Base-by-base conservation (phyloP, 2,888 invertebrate genomes). In the Microdon myrmicae region DNA sequence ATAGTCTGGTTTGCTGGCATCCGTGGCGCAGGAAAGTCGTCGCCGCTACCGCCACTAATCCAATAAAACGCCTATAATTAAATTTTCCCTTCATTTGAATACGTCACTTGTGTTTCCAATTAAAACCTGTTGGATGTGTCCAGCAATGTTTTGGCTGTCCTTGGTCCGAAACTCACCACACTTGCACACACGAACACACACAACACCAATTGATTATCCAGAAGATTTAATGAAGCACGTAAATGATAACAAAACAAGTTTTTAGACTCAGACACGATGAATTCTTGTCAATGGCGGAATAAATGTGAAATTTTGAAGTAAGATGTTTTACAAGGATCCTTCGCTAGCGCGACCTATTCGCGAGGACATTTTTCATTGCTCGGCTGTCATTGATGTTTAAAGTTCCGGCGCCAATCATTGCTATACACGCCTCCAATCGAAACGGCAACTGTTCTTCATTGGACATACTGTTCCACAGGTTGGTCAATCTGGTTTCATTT, bases 21-120 rank as follows among this genome's bases (percentile, higher is more conserved):
- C 64, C 55, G 67, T 60, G 22, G 25, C 39, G 59, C 20, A 26
- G 34, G 34, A 28, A 66, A 49, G 51, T 43, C 43, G 35, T 22
- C 39, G 44, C 44, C 53, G 38, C 55, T 43, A 41, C 58, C 51
- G 53, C 64, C 67, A 67, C 56, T 79, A 79, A 79, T 79, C 77
- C 79, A 79, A 79, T 79, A 78, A 79, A 78, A 76, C 74, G 73
- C 76, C 77, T 78, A 58, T 64, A 79, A 79, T 79, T 79, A 79
- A 79, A 79, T 79, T 79, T 78, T 74, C 74, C 77, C 75, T 78
- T 78, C 78, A 78, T 78, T 78, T 78, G 79, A 73, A 73, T 74
- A 71, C 70, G 73, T 73, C 73, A 72, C 72, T 72, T 73, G 64
- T 70, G 71, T 69, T 71, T 68, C 47, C 64, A 64, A 64, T 64